phyloP scores from a whole-genome alignment of 2,888 invertebrate genomes.

The Lasioglossum figueresi region DNA sequence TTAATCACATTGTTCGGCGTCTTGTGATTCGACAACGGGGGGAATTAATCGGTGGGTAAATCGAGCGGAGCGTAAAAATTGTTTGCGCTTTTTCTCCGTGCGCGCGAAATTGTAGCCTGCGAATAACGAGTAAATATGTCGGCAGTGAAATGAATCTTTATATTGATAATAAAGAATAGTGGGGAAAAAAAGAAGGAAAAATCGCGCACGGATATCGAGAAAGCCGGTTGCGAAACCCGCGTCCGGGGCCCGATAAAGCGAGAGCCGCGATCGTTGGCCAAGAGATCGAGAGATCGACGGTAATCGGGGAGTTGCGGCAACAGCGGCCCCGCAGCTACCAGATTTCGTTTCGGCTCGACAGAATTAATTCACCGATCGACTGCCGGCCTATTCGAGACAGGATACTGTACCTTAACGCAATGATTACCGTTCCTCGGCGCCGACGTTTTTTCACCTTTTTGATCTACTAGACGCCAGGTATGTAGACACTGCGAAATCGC shows the following conservation, averaged over 20 bases:
- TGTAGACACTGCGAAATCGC: background rate
- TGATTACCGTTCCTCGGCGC: slow-evolving; percentile 37
- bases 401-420: slow-evolving; percentile 12
- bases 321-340: slow-evolving; percentile 1
- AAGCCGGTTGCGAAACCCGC: slow-evolving; percentile 20
- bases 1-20: background rate
- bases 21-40: no score
- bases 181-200: background rate
- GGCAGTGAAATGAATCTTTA: background rate
- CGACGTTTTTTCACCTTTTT: slow-evolving; percentile 13
- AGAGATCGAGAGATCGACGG: slow-evolving; percentile 29
- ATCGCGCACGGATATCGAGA: slow-evolving; percentile 19
- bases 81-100: background rate
- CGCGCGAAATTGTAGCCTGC: background rate
- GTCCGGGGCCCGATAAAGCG: background rate
- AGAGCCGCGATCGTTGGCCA: slow-evolving; percentile 25
- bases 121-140: background rate
- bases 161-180: background rate
- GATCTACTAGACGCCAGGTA: background rate
- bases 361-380: slow-evolving; percentile 7
- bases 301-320: slow-evolving; percentile 28
- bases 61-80: background rate
- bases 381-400: background rate
- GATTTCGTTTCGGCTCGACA: slow-evolving; percentile 31
- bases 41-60: no score